These are phyloP conservation scores for Pelobates fuscus DNA, from an alignment of 2,113 vertebrate species.

Conservation along the genomic window DNA sequence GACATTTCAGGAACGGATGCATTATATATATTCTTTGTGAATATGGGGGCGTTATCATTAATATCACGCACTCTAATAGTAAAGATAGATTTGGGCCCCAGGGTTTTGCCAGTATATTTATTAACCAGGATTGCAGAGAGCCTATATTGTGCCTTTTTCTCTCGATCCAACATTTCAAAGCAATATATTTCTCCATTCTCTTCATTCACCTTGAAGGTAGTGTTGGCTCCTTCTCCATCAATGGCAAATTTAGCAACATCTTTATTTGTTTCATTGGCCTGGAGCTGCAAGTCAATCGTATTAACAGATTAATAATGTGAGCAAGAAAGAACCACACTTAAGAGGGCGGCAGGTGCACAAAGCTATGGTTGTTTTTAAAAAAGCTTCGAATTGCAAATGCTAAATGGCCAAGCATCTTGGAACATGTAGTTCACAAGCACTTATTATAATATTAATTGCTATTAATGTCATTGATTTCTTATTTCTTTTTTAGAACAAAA, in stretches of 20 bases:
- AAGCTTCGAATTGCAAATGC: no score
- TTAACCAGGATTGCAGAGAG: constrained; percentile 77
- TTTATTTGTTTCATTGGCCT: constrained; percentile 63
- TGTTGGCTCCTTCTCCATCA: constrained; percentile 76
- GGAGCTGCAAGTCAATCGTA: constrained; percentile 70
- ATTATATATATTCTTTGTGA: constrained; percentile 68
- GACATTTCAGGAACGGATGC: constrained; percentile 86
- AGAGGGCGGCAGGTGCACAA: no score
- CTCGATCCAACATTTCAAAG: constrained; percentile 80
- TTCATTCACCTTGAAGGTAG: constrained; percentile 77
- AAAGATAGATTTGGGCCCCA: constrained; percentile 79
- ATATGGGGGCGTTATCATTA: constrained; percentile 87
- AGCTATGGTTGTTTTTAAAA: no score
- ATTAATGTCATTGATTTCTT: no score
- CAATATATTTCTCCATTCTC: constrained; percentile 78
- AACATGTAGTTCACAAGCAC: no score
- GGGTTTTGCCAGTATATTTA: constrained; percentile 53
- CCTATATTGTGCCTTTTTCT: constrained; percentile 75
- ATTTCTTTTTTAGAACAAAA: no score
- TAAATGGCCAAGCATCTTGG: no score
- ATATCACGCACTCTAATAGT: constrained; percentile 82
- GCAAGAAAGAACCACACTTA: no score
- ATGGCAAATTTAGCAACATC: constrained; percentile 71
- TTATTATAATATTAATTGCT: no score
- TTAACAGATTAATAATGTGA: no score